phyloP scores from a whole-genome alignment of 2,797 vertebrate species.

The Typhlichthys eigenmanni region DNA sequence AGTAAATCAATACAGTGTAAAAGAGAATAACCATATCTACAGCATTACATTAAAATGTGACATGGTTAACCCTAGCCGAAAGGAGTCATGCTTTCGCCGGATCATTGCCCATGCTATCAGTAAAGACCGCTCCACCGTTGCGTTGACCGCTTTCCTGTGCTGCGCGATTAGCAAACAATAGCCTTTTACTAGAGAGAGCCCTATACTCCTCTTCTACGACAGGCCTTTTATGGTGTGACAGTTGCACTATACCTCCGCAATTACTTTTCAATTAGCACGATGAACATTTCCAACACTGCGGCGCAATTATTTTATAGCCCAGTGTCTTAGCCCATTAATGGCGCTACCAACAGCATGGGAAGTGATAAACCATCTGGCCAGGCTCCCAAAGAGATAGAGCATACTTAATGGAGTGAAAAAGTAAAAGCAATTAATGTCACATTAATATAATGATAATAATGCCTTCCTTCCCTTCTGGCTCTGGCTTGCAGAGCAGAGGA shows the following conservation, averaged over 20 bases:
- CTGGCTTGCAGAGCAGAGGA: constrained; percentile 62
- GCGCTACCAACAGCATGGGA: constrained; percentile 79
- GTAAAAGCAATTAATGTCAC: constrained; percentile 89
- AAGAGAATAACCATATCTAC: constrained; percentile 37
- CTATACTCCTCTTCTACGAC: constrained; percentile 69
- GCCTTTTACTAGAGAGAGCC: constrained; percentile 59
- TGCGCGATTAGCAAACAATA: constrained; percentile 69
- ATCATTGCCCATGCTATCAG: constrained; percentile 66
- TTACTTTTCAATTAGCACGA: constrained; percentile 86
- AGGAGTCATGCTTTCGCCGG: constrained; percentile 61
- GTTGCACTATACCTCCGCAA: constrained; percentile 83
- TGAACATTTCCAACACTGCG: constrained; percentile 82
- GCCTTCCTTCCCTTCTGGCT: constrained; percentile 67
- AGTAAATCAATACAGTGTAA: constrained; percentile 49
- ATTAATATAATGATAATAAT: constrained; percentile 89
- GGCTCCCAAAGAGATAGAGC: constrained; percentile 83
- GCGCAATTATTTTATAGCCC: constrained; percentile 84
- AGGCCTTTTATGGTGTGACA: constrained; percentile 78
- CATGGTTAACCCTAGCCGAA: constrained; percentile 32
- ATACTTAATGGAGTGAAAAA: constrained; percentile 88
- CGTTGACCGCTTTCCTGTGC: constrained; percentile 58
- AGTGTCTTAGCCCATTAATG: constrained; percentile 85
- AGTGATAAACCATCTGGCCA: constrained; percentile 86
- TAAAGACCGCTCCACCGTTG: constrained; percentile 41
- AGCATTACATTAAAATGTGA: constrained; percentile 39